Evolutionary conservation across 2,888 invertebrate species (phyloP).

Genomic region (Xestia xanthographa): DNA sequence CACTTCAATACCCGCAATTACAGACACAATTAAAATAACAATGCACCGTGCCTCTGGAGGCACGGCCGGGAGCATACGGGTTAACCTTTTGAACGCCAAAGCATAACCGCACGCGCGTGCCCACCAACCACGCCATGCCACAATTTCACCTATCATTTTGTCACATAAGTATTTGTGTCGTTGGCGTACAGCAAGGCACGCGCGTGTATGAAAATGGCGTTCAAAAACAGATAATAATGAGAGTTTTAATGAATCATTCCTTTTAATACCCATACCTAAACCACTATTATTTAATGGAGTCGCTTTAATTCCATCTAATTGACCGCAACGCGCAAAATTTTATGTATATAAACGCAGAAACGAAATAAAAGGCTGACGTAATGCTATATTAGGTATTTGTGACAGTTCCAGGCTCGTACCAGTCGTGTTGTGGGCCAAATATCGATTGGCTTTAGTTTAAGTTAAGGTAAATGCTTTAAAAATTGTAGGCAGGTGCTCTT

Average conservation of each 20-base stretch:
- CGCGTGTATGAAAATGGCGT: no score
- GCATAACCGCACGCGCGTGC: no score
- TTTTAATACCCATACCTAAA: conserved; percentile 29
- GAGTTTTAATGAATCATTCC: conserved; percentile 39
- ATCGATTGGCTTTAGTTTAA: conserved; percentile 29
- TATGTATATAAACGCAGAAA: conserved; percentile 2
- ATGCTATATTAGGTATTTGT: conserved; percentile 2
- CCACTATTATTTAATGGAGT: conserved; percentile 21
- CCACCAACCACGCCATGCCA: no score
- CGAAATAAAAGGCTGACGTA: conserved; percentile 22
- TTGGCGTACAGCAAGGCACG: no score
- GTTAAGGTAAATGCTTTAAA: no score
- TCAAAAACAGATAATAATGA: conserved; percentile 28
- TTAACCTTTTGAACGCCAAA: not conserved
- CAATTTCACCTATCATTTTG: no score
- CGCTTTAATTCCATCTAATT: not conserved
- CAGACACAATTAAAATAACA: no score
- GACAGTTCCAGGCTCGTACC: conserved; percentile 18
- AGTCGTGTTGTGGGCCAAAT: conserved; percentile 13
- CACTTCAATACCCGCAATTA: no score
- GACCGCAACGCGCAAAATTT: conserved; percentile 45
- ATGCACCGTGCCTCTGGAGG: no score
- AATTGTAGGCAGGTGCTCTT: not conserved
- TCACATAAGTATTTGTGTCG: no score
- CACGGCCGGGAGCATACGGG: no score